Percentiles rank a stretch among this genome's conserved stretches.
phyloP scores from a whole-genome alignment of 2,113 vertebrate genomes.

The Melozone crissalis region DNA sequence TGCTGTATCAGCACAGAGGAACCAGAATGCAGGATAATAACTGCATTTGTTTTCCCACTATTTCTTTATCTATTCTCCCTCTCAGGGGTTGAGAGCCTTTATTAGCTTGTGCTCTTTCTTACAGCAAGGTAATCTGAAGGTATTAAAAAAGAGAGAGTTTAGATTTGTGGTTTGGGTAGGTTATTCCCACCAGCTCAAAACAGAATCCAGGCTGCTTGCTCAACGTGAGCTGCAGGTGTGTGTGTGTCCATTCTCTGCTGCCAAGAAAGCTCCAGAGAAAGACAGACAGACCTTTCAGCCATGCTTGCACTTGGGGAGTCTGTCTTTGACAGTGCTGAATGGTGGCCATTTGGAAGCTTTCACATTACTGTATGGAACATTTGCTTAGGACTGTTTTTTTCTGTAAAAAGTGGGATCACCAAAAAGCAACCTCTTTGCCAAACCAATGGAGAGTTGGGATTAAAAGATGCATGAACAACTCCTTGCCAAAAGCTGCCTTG shows the following conservation, averaged over 20 bases:
- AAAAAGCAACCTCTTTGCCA: not conserved
- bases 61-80: not conserved
- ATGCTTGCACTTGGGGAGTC: not conserved
- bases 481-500: not conserved
- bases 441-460: not conserved
- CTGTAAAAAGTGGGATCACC: not conserved
- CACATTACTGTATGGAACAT: not conserved
- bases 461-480: not conserved
- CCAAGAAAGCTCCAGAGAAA: not conserved
- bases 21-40: not conserved
- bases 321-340: not conserved
- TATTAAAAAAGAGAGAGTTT: not conserved
- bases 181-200: not conserved
- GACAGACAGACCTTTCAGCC: not conserved
- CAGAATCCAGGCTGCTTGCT: not conserved
- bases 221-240: accelerated
- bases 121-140: not conserved
- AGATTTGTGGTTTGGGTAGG: not conserved
- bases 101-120: not conserved
- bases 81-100: not conserved
- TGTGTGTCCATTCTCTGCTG: not conserved
- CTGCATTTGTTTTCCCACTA: not conserved
- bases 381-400: not conserved
- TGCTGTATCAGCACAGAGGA: not conserved
- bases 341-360: not conserved